Evolutionary conservation across 2,888 invertebrate species (phyloP), one percentile per base, ranked within the genome.

Genomic region (Elegia similella): DNA sequence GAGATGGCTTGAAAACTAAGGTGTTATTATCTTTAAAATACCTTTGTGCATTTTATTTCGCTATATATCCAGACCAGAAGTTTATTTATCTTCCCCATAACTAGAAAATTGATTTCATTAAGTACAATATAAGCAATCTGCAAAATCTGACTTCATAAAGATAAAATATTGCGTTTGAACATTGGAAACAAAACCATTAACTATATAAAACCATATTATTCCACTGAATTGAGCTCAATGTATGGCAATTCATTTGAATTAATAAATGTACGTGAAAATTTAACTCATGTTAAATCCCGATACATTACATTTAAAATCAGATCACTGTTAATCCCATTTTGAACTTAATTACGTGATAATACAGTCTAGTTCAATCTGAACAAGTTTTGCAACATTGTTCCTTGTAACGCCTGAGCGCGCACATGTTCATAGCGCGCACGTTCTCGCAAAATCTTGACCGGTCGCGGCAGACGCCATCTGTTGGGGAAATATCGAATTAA

Each of bases 381-480:
- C 98, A 98, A 56, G 97, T 95, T 70, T 95, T 94, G 92, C 98
- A 98, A 87, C 98, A 98, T 78, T 96, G 96, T 75, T 95, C 94
- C 79, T 95, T 95, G 86, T 97, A 98, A 43, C 96, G 94, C 71
- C 95, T 93, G 67, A 96, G 93, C 55, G 95, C 95, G 88, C 98
- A 98, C 93, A 98, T 93, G 75, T 96, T 96, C 95, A 98, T 95
- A 56, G 95, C 93, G 68, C 95, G 95, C 17, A 97, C 97, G 76
- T 97, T 96, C 72, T 95, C 95, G 86, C 98, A 98, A 84, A 96
- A 96, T 68, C 95, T 94, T 52, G 97, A 97, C 46, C 94, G 93
- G 82, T 97, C 97, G 72, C 94, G 94, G 87, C 97, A 97, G 54
- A 95, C 93, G 63, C 92, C 91, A 76, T 92, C 95, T 95, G 87